Percentiles rank a stretch among this genome's conserved stretches.
Evolutionary conservation across 2,797 vertebrate species (phyloP).

Genomic region (Acomys russatus): DNA sequence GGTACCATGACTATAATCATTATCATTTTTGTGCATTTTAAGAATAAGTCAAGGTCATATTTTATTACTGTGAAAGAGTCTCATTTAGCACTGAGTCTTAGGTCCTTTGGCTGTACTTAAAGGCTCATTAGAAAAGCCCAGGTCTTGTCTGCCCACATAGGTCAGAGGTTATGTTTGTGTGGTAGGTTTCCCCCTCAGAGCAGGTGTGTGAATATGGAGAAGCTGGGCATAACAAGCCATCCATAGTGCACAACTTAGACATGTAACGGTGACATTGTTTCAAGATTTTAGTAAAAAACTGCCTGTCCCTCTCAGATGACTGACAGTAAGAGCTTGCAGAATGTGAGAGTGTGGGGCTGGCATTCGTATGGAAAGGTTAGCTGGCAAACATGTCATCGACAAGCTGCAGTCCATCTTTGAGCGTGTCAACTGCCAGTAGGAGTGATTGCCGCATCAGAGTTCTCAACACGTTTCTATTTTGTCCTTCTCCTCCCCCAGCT

Average conservation of each 20-base stretch:
- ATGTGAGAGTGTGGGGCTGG: not conserved
- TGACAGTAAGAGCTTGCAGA: not conserved
- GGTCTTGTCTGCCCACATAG: not conserved
- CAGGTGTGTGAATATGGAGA: not conserved
- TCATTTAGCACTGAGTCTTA: slow-evolving; percentile 8
- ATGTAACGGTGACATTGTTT: slow-evolving; percentile 16
- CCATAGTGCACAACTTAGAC: not conserved
- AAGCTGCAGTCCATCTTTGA: not conserved
- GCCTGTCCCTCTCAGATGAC: not conserved
- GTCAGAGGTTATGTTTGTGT: not conserved
- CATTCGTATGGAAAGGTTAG: not conserved
- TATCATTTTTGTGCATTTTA: slow-evolving; percentile 56
- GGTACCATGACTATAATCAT: not conserved
- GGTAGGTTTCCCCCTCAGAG: not conserved
- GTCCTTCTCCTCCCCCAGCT: slow-evolving; percentile 78
- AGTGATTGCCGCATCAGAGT: not conserved
- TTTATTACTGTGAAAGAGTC: slow-evolving; percentile 31
- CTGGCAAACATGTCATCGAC: not conserved
- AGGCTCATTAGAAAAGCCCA: slow-evolving; percentile 49
- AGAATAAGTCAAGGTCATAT: slow-evolving; percentile 13
- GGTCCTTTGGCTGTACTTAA: not conserved
- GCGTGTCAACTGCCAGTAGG: not conserved
- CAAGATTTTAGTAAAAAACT: slow-evolving; percentile 27
- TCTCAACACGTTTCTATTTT: not conserved
- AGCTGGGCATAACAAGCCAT: not conserved